Evolutionary conservation across 2,888 invertebrate genomes (phyloP).

Genomic region (Halictus ligatus): DNA sequence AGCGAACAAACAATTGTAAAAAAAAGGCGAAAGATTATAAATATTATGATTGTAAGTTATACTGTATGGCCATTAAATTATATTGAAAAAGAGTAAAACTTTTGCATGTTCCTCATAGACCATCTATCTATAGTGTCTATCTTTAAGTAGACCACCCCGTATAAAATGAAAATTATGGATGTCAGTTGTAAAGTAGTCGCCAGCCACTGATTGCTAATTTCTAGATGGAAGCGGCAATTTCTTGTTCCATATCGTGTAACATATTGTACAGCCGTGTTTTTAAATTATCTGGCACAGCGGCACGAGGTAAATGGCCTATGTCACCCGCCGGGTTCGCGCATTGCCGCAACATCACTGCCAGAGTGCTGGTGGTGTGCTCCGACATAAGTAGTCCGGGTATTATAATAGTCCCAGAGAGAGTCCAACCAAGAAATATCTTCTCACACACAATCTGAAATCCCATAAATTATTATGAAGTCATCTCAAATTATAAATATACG

Average conservation of each 20-base stretch:
- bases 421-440: conserved; percentile 88
- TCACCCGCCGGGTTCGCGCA: conserved; percentile 87
- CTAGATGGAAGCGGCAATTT: conserved; percentile 71
- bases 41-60: too few species aligned
- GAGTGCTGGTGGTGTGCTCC: conserved; percentile 86
- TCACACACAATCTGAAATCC: conserved; percentile 87
- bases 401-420: conserved; percentile 87
- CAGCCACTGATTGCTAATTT: not conserved
- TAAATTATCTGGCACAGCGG: conserved; percentile 84
- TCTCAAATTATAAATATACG: too few species aligned
- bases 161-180: not conserved
- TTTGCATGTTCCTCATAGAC: too few species aligned
- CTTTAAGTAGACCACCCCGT: too few species aligned
- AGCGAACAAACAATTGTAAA: too few species aligned
- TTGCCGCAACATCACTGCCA: conserved; percentile 86
- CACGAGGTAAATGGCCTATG: conserved; percentile 83
- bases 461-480: not conserved
- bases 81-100: too few species aligned
- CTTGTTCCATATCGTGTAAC: conserved; percentile 84
- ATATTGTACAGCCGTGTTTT: conserved; percentile 86
- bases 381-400: conserved; percentile 88
- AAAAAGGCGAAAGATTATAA: too few species aligned
- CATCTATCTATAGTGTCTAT: too few species aligned
- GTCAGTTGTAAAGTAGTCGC: not conserved
- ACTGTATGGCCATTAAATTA: too few species aligned